These are phyloP conservation scores for Pycnonotus jocosus DNA, from an alignment of 2,113 vertebrate species.

Conservation along the genomic window DNA sequence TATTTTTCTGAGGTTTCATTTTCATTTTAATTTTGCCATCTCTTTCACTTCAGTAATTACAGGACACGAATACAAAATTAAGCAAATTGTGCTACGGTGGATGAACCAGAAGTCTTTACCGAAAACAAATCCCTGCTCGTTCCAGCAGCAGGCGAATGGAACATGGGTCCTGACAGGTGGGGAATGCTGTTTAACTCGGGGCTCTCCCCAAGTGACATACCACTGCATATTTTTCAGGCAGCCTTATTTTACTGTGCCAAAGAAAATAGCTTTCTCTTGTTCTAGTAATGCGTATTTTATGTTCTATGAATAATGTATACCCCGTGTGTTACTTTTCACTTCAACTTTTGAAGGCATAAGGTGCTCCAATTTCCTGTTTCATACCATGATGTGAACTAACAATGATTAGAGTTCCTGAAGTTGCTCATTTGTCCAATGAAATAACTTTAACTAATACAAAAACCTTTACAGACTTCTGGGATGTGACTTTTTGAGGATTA, in stretches of 20 bases:
- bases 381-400: not conserved
- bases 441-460: not conserved
- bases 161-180: not conserved
- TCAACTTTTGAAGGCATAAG: not conserved
- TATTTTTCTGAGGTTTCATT: not conserved
- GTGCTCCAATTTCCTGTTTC: not conserved
- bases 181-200: not conserved
- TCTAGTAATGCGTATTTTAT: constrained; percentile 28
- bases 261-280: constrained; percentile 31
- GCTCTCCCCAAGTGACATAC: constrained; percentile 8
- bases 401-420: not conserved
- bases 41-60: not conserved
- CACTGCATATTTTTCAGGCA: not conserved
- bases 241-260: not conserved
- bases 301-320: constrained; percentile 45
- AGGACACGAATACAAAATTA: not conserved
- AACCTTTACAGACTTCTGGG: not conserved
- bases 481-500: not conserved
- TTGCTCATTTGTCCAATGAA: not conserved
- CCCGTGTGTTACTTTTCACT: not conserved
- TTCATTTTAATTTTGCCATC: not conserved
- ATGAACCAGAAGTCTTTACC: not conserved
- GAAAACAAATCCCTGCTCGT: not conserved
- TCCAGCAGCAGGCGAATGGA: not conserved
- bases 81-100: not conserved